Evolutionary conservation across 2,888 invertebrate species (phyloP).

Genomic region (Platycnemis pennipes): DNA sequence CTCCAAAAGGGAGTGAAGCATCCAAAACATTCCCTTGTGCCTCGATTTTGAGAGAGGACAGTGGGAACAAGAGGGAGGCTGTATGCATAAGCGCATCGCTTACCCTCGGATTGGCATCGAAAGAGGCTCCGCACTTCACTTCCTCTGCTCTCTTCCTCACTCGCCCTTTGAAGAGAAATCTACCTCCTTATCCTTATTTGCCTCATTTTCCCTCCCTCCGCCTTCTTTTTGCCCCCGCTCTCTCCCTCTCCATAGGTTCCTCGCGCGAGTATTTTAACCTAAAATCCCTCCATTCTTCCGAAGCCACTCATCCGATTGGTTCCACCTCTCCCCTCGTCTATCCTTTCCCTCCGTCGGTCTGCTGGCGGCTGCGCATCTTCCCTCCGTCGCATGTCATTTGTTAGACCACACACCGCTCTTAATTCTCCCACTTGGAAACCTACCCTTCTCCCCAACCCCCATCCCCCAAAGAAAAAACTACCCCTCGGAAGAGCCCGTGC

Average conservation of each 20-base stretch:
- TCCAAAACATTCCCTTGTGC: slow-evolving; percentile 26
- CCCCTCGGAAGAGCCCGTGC: background rate
- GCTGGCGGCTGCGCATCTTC: background rate
- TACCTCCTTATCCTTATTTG: background rate
- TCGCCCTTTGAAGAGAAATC: background rate
- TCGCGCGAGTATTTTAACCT: background rate
- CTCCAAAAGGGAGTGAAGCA: background rate
- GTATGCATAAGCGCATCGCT: slow-evolving; percentile 22
- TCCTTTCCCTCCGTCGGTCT: background rate
- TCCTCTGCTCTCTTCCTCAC: background rate
- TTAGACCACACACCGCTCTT: slow-evolving; percentile 64
- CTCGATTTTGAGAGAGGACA: background rate
- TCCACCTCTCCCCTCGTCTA: background rate
- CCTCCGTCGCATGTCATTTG: slow-evolving; percentile 47
- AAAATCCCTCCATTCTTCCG: slow-evolving; percentile 12
- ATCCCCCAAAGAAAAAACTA: background rate
- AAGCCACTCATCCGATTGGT: slow-evolving; percentile 16
- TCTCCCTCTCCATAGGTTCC: background rate
- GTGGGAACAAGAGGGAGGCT: background rate
- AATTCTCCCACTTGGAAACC: background rate
- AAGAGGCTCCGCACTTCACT: background rate
- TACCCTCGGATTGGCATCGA: background rate
- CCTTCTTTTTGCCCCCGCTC: background rate
- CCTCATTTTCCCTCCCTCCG: background rate
- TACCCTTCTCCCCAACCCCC: background rate